A percentile compares a stretch with the other conserved stretches of the same genome.
phyloP scores from a whole-genome alignment of 2,797 vertebrate species.

The Nasua narica region DNA sequence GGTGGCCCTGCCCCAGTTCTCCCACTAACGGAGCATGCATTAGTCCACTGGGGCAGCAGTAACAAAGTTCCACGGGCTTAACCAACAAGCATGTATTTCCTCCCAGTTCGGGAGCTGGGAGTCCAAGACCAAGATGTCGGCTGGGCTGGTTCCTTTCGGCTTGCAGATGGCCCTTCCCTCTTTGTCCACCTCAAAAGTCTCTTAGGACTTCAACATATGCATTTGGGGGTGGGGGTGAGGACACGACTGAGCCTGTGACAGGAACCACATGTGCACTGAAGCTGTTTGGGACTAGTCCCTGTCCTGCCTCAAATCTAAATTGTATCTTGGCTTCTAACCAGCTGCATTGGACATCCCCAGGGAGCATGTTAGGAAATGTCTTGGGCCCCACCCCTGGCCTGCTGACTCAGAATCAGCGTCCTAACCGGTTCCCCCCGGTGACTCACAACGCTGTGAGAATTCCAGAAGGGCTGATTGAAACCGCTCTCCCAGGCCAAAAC shows the following conservation, averaged over 20 bases:
- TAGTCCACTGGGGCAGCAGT: background rate
- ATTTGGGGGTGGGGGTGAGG: background rate
- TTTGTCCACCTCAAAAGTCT: background rate
- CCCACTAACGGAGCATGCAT: background rate
- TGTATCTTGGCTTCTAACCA: background rate
- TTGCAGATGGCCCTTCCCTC: background rate
- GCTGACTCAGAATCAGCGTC: background rate
- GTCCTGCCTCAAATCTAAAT: background rate
- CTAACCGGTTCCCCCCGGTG: background rate
- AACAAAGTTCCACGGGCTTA: background rate
- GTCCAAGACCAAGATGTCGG: background rate
- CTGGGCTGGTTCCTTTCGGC: background rate
- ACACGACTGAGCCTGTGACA: background rate
- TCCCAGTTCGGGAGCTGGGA: background rate
- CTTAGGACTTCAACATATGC: background rate
- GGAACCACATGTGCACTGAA: background rate
- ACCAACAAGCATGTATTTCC: background rate
- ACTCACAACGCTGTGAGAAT: background rate
- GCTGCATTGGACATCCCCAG: fast-evolving
- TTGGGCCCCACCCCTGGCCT: background rate
- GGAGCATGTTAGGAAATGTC: background rate
- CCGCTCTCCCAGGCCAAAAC: background rate
- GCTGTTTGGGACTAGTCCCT: background rate
- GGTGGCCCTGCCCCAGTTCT: too few species aligned
- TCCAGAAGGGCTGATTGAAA: background rate